Evolutionary conservation across 2,113 vertebrate genomes (phyloP), one percentile per base, ranked within the genome.

Genomic region (Rhinoderma darwinii): DNA sequence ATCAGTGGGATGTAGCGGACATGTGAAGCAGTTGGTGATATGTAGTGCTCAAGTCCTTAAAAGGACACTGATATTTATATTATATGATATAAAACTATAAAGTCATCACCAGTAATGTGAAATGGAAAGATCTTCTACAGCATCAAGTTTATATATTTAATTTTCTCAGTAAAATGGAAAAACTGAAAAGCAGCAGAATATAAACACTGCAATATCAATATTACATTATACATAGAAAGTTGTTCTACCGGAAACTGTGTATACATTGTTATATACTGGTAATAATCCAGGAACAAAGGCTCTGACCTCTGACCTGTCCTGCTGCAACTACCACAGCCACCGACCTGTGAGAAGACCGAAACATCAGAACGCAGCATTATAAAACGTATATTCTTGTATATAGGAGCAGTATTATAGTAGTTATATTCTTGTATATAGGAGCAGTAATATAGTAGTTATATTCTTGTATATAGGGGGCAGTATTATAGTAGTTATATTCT

Each of bases 241-340:
- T 12, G 74, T 77, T 77, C 44, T 50, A 77, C 74, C 12, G 44
- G 74, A 50, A 77, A 50, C 74, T 77, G 43, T 27, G 27, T 51
- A 18, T 20, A 77, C 44, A 9, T 1, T 44, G 12, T 10, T 27
- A 27, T 44, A 11, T 27, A 43, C 6, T 73, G 8, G 5, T 10
- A 59, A 59, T 59, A n/a, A 25, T n/a, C 22, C 5, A 9, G 56
- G 20, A n/a, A n/a, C 18, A 41, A 39, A 73, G 30, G 27, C 32
- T 68, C 63, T 2, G 9, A 30, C 10, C 27, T 14, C 27, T 15
- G 27, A 32, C 27, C 9, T 68, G 30, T 47, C 44, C 44, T n/a
- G n/a, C n/a, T n/a, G n/a, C 44, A 11, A 12, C 44, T 47, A 12
- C 44, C 1, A 8, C 44, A 27, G 25, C 10, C 22, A 59, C 56